Base-by-base conservation (phyloP, 1,140 invertebrate species). In the Probaryconus sp. region DNA sequence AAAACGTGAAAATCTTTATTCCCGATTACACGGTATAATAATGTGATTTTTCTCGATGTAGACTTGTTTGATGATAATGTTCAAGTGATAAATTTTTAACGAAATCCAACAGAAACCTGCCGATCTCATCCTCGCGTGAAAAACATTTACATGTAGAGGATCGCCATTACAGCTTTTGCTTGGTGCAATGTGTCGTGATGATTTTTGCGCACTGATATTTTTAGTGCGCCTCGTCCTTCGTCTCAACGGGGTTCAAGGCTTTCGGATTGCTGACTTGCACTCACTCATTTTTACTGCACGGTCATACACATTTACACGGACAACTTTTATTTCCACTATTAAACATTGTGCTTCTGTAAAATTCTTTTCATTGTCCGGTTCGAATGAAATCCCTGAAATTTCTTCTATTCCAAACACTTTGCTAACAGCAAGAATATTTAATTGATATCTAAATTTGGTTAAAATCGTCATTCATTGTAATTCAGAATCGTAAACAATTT, bases 211-310 rank as follows among this genome's bases (percentile, higher is more conserved):
- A 37, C 53, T 69, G 79, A 80, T 84, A 84, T 83, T 85, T 83
- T 85, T 83, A 83, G 81, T 80, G 61, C 74, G 47, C 74, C 73
- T 79, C 77, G 81, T 84, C 83, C 83, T 83, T 85, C 81, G 81
- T 81, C 50, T 56, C 77, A 47, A 61, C 77, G 78, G 76, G 80
- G 82, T 83, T 86, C 81, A 85, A 85, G 81, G 80, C 68, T 76
- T 76, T 17, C 56, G 51, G 55, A 65, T 67, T 50, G 64, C 68
- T 63, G 73, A 70, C 56, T 71, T 63, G 71, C 67, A 72, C 63
- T 65, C 64, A 47, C 13, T 55, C 51, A 69, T 64, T 75, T 74
- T 67, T 75, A 38, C 40, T 4, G 30, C 20, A 35, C 24, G 10
- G 5, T 9, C 9, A 30, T 9, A n/a, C 14, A 6, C 24, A 10